Evolutionary conservation across 2,888 invertebrate genomes (phyloP), one percentile per base, ranked within the genome.

Genomic region (Synanthedon andrenaeformis): DNA sequence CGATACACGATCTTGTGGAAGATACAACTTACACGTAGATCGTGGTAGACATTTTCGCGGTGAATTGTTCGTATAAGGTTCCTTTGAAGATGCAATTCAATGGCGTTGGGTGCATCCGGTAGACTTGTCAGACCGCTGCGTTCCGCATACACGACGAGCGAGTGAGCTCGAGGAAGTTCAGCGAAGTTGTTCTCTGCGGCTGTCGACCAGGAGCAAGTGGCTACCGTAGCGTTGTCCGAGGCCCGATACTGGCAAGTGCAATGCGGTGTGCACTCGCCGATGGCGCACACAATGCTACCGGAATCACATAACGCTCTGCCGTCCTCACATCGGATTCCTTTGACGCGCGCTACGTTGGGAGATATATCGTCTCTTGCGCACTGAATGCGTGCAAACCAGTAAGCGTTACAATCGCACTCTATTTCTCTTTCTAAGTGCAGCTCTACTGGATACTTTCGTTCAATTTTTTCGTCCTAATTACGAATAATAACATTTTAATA

Each of bases 371-470:
- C 55, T 56, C 52, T 52, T 51, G 58, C 57, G 55, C 56, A n/a
- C 42, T 53, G 55, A 53, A 63, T 62, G 42, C 59, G 63, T 58
- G 62, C 64, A 55, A 56, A 54, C 65, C 64, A 64, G 62, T 67
- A 68, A 59, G 56, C 51, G 41, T 8, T 12, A 59, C 69, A 67
- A 59, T 67, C 65, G 62, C 69, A 70, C 52, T 17, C n/a, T 52
- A 66, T 58, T 50, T n/a, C 50, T 52, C 51, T 13, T 53, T 65
- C 58, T 10, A 19, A 19, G 12, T 17, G 3, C 10, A 49, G 13
- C 3, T 13, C 12, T 10, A 49, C 49, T 49, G 45, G 14, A 45
- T 49, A 3, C 45, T 45, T 45, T 45, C 13, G 8, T 8, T 5
- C 45, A 14, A 8, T n/a, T 45, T 13, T 45, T 14, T 13, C 13